Evolutionary conservation across 2,113 vertebrate species (phyloP).

Genomic region (Trichechus manatus): DNA sequence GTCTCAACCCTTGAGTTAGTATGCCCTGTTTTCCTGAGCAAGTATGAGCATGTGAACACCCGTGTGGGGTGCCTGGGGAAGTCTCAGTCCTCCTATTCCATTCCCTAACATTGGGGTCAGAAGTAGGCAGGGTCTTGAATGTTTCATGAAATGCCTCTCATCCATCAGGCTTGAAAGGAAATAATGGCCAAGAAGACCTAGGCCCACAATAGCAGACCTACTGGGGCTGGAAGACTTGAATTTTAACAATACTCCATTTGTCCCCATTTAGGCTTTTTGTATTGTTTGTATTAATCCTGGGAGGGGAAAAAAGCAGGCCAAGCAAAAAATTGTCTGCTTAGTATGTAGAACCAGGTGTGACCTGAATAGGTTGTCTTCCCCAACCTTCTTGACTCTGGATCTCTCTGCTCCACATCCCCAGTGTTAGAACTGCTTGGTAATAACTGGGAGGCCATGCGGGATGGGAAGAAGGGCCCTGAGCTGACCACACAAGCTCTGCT

Average conservation of each 20-base stretch:
- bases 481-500: not conserved
- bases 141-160: conserved; percentile 41
- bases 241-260: not conserved
- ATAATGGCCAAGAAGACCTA: not conserved
- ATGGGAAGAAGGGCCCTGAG: not conserved
- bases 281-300: conserved; percentile 25
- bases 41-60: not conserved
- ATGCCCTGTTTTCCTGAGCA: not conserved
- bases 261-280: conserved; percentile 25
- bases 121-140: conserved; percentile 21
- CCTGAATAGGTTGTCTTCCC: not conserved
- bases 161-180: conserved; percentile 30
- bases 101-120: conserved; percentile 46
- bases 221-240: not conserved
- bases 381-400: not conserved
- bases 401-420: not conserved
- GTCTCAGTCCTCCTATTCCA: not conserved
- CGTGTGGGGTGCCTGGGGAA: not conserved
- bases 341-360: not conserved
- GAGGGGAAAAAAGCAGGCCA: not conserved
- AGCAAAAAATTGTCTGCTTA: conserved; percentile 34
- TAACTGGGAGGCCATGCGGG: not conserved
- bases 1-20: not conserved
- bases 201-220: not conserved
- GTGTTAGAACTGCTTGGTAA: not conserved